A percentile compares a stretch with the other conserved stretches of the same genome.
These are phyloP conservation scores for Apamea monoglypha DNA, from an alignment of 2,888 invertebrate genomes.

Conservation along the genomic window DNA sequence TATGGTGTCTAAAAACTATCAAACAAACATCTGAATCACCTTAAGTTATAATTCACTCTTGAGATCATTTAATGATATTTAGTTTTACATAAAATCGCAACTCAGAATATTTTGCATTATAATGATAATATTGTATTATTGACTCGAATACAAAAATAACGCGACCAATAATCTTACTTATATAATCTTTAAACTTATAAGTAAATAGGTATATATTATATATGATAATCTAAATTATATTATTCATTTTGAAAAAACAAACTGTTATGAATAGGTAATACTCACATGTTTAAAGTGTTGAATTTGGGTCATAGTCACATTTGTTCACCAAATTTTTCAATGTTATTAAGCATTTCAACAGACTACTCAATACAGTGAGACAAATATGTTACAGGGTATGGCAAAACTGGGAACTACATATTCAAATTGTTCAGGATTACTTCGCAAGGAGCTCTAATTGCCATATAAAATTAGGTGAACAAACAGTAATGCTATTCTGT, in stretches of 20 bases:
- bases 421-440: neutral
- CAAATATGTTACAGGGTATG: slow-evolving; percentile 10
- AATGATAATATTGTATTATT: slow-evolving; percentile 57
- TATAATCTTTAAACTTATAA: slow-evolving; percentile 79
- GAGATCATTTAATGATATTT: slow-evolving; percentile 79
- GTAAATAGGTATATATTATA: slow-evolving; percentile 68
- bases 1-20: slow-evolving; percentile 66
- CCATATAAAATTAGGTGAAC: slow-evolving; percentile 29
- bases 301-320: slow-evolving; percentile 25
- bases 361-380: neutral
- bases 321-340: slow-evolving; percentile 27
- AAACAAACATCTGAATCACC: slow-evolving; percentile 67
- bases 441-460: neutral
- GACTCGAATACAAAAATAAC: slow-evolving; percentile 85
- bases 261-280: slow-evolving; percentile 4
- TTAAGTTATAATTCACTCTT: slow-evolving; percentile 72
- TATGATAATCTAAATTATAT: slow-evolving; percentile 61
- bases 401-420: neutral
- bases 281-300: slow-evolving; percentile 27
- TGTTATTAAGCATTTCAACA: neutral
- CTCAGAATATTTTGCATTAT: slow-evolving; percentile 60
- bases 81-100: slow-evolving; percentile 62
- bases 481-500: no score
- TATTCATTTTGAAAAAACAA: slow-evolving; percentile 45
- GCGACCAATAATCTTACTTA: slow-evolving; percentile 86